Evolutionary conservation across 2,797 vertebrate species (phyloP).

Genomic region (Syngnathus acus): DNA sequence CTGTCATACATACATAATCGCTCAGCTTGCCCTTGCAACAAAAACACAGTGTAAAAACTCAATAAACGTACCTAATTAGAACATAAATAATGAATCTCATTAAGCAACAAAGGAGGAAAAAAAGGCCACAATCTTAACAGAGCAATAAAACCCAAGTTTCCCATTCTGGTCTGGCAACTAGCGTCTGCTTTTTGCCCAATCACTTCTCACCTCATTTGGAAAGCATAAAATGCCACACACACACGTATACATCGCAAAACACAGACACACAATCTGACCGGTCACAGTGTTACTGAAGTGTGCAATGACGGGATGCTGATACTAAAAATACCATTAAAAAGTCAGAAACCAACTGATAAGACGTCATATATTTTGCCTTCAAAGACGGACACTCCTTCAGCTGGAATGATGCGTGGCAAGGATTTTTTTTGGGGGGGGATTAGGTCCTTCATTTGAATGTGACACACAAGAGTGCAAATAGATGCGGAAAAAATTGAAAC

Average conservation of each 20-base stretch:
- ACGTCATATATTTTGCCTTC: background rate
- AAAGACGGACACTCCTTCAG: background rate
- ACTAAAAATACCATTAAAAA: background rate
- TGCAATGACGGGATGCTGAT: constrained; percentile 7
- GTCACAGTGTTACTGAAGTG: constrained; percentile 8
- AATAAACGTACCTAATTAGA: background rate
- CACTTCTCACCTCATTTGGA: constrained; percentile 30
- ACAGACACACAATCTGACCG: background rate
- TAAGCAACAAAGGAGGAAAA: constrained; percentile 1
- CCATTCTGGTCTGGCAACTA: constrained; percentile 8
- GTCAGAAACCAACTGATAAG: background rate
- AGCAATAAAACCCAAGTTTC: constrained; percentile 12
- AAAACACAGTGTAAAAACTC: background rate
- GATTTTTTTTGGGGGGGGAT: background rate
- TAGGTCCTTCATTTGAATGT: background rate
- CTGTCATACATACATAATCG: too few species aligned
- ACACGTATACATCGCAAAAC: constrained; percentile 3
- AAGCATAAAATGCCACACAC: constrained; percentile 14
- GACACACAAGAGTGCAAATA: background rate
- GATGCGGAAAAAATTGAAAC: background rate
- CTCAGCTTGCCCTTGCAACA: too few species aligned
- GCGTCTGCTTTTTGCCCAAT: constrained; percentile 36
- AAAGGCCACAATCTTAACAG: background rate
- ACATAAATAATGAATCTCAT: background rate
- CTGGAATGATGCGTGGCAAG: background rate